Evolutionary conservation across 2,113 vertebrate genomes (phyloP), one percentile per base, ranked within the genome.

Genomic region (Desmodus rotundus): DNA sequence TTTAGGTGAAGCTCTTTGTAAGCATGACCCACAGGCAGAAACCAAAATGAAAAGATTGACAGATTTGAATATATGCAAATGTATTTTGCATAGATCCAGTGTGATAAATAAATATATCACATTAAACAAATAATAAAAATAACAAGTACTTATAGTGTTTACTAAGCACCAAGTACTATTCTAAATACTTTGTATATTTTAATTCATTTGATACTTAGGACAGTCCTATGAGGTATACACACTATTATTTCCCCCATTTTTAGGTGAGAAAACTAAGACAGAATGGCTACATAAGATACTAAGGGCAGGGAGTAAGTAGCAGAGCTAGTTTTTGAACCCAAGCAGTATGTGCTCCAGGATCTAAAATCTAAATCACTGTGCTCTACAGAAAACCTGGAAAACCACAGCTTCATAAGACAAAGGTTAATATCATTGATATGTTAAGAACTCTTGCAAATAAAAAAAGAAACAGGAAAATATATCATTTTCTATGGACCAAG

Each of bases 381-480:
- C 38, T 73, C 58, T 58, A 91, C 4, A 78, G 26, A 96, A 93
- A 96, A 83, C 33, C 54, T 26, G 45, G 26, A 68, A 89, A 95
- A 80, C 14, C 14, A 50, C n/a, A 43, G 47, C 16, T 83, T 89
- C 33, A 65, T 74, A 56, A 47, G 17, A 85, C 15, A 58, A 43
- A 77, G 33, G 52, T 16, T 91, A 81, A 67, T 54, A 88, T 58
- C 61, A 72, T 4, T 84, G 52, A 76, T 67, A 72, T 56, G 10
- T 52, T 86, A 72, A 91, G 15, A 58, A 50, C 56, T 56, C 68
- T 61, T 84, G 22, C 31, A 97, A 96, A 83, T 83, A 47, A 95
- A 93, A 91, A 91, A 93, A 26, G 19, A 96, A 80, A 87, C 20
- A 87, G 26, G 78, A 83, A 91, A 82, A 85, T 56, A 94, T 6